phyloP scores from a whole-genome alignment of 1,140 invertebrate genomes.

The Nasonia longicornis region DNA sequence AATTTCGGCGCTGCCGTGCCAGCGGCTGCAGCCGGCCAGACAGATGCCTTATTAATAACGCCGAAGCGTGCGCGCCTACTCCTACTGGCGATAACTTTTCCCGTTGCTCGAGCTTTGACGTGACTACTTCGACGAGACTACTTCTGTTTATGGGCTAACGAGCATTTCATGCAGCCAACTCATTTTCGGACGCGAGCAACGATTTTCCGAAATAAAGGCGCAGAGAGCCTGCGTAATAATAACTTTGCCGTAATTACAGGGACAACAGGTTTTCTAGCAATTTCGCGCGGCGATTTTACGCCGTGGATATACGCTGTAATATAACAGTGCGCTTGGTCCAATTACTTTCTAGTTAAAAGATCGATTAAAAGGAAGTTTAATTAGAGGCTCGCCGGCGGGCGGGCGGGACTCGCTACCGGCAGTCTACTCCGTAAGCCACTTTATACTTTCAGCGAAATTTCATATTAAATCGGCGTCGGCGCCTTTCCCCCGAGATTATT shows the following conservation, averaged over 20 bases:
- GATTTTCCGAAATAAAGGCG: neutral
- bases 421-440: neutral
- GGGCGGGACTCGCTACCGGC: neutral
- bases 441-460: conserved; percentile 1
- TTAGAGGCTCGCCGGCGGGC: neutral
- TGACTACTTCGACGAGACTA: too few relatives aligned
- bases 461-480: conserved; percentile 5
- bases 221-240: neutral
- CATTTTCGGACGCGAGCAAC: too few relatives aligned
- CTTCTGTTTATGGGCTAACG: too few relatives aligned
- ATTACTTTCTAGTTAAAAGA: conserved; percentile 42
- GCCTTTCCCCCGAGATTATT: too few relatives aligned
- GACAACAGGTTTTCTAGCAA: conserved; percentile 34
- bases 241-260: conserved; percentile 20
- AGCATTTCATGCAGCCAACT: neutral
- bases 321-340: neutral
- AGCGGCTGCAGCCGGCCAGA: neutral
- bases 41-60: conserved; percentile 28
- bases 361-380: conserved; percentile 41
- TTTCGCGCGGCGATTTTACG: neutral
- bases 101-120: too few relatives aligned
- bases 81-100: neutral
- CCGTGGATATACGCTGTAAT: neutral
- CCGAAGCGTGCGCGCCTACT: neutral
- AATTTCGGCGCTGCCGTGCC: conserved; percentile 2